Base-by-base conservation (phyloP, 1,140 invertebrate species). In the Conopomorpha cramerella region DNA sequence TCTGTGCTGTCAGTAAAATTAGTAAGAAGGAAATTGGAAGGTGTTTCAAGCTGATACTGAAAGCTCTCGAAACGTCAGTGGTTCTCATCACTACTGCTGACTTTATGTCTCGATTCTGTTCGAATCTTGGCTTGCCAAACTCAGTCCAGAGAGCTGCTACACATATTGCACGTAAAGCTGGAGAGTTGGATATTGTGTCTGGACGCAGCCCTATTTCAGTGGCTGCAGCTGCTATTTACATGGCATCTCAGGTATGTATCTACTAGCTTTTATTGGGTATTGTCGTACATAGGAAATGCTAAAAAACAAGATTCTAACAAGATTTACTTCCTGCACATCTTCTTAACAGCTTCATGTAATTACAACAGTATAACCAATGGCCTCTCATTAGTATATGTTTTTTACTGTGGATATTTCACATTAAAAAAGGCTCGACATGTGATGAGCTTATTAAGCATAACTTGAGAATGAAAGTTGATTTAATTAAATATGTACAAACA, bases 21-120 rank as follows among this genome's bases (percentile, higher is more conserved):
- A 97, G 96, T 47, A 99, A 99, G 73, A 99, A 99, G 64, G 98
- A 99, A 80, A 99, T 99, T 51, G 98, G 98, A 2, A 77, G 96
- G 35, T 76, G 71, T 44, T 76, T 76, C 48, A 76, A 76, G 43
- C 46, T 76, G 0, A 76, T 76, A n/a, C 47, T 76, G 2, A 76
- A 76, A 44, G 70, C 92, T 0, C 74, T 98, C 2, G 88, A 93
- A 56, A 99, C 97, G 0, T 98, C 91, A 41, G 95, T 99, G 0
- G 96, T 99, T 62, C 84, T 98, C 8, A 99, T 99, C 32, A 99
- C 96, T 0, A 99, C 96, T 2, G 95, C 92, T 4, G 98, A 99
- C 62, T 99, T 99, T 62, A 99, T 99, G 93, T 93, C 91, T 4
- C 82, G 92, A 45, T 95, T 95, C 61, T 94, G 92, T 64, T 86